phyloP scores from a whole-genome alignment of 2,888 invertebrate species.

The Dryobota labecula region DNA sequence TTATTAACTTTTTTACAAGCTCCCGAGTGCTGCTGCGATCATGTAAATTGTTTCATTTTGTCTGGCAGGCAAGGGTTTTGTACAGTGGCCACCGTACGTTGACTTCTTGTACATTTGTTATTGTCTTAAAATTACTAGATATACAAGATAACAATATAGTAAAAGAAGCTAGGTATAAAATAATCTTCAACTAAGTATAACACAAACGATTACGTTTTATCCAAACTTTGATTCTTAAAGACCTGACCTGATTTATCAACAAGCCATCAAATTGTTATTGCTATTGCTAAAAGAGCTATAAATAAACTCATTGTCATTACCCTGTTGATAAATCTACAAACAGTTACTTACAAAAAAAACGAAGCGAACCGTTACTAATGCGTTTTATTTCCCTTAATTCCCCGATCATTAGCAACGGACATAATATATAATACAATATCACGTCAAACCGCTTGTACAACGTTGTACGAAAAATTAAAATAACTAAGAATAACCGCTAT shows the following conservation, averaged over 20 bases:
- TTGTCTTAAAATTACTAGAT: background rate
- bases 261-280: conserved; percentile 32
- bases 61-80: background rate
- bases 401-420: conserved; percentile 48
- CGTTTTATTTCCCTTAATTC: conserved; percentile 53
- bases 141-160: too few relatives aligned
- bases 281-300: conserved; percentile 35
- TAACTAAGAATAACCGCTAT: conserved; percentile 51
- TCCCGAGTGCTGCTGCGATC: conserved; percentile 38
- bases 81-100: too few relatives aligned
- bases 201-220: background rate
- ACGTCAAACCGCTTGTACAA: conserved; percentile 50
- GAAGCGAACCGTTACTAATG: conserved; percentile 33
- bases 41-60: conserved; percentile 36
- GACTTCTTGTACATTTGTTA: background rate
- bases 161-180: background rate
- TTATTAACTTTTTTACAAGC: conserved; percentile 48
- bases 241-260: conserved; percentile 5
- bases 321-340: conserved; percentile 28
- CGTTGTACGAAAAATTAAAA: conserved; percentile 51
- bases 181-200: background rate
- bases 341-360: conserved; percentile 22
- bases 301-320: conserved; percentile 25
- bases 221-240: conserved; percentile 18
- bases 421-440: conserved; percentile 62